Conservation (phyloP, 2,797 vertebrate genomes). For the Artibeus jamaicensis region DNA sequence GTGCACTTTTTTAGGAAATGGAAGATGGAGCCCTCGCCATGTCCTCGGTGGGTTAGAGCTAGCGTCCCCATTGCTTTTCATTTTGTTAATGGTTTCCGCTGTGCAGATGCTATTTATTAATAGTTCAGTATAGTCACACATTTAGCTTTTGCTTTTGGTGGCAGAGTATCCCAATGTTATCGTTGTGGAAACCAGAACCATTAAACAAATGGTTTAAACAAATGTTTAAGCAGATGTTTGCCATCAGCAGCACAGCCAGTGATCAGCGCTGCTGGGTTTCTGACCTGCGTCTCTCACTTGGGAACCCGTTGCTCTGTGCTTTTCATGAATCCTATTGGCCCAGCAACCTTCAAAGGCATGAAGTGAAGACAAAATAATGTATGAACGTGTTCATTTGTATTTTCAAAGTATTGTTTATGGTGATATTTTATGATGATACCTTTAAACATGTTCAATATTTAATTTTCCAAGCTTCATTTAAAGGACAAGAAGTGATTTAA, state of each 20-base stretch:
- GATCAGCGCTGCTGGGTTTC: neutral
- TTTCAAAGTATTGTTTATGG: slow-evolving; percentile 12
- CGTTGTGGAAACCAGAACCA: neutral
- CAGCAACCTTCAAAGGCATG: neutral
- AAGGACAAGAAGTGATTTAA: slow-evolving; percentile 95
- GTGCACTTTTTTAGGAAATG: neutral
- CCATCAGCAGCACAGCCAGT: neutral
- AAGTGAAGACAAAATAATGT: neutral
- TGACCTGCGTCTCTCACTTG: neutral
- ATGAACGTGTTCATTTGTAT: neutral
- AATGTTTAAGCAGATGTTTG: neutral
- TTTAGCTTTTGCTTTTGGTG: neutral
- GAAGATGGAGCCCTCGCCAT: neutral
- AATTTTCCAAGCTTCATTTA: slow-evolving; percentile 88
- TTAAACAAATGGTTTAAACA: neutral
- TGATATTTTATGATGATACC: neutral
- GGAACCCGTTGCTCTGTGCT: neutral
- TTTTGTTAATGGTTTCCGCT: neutral
- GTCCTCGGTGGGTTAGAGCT: no score
- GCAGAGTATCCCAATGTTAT: neutral
- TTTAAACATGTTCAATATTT: slow-evolving; percentile 31
- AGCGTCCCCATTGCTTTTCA: neutral
- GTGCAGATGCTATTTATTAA: neutral
- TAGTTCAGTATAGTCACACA: neutral
- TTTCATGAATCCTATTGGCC: neutral